Evolutionary conservation across 1,140 invertebrate genomes (phyloP), one percentile per base, ranked within the genome.

Genomic region (Camponotus floridanus): DNA sequence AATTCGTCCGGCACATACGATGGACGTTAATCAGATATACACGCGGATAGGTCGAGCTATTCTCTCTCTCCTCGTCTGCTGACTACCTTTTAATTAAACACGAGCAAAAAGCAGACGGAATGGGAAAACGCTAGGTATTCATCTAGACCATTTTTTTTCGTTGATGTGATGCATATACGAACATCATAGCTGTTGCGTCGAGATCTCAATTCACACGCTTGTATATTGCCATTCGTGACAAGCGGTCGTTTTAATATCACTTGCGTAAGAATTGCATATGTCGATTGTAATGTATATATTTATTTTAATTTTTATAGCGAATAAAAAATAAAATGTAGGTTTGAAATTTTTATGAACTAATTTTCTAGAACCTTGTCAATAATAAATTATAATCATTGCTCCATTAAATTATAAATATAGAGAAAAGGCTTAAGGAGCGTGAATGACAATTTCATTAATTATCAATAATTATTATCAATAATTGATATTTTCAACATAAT

Each of bases 81-180:
- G 88, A 90, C 86, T 90, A 88, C 89, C 90, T 90, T 90, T 88
- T 90, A 90, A 90, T 90, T 90, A 90, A 90, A 90, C 57, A 70
- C 65, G 80, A 78, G 74, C 67, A 90, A 90, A 90, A 91, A 90
- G 81, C 62, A 48, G 51, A 81, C 55, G 39, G 42, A 64, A 85
- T n/a, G 68, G 36, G 61, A 76, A 83, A 61, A 76, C 51, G 42
- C 64, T 86, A 81, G 68, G 71, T 89, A 90, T 90, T 90, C 90
- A 90, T 86, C 61, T 90, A 90, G 86, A 78, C 76, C 48, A 42
- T 42, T 42, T 74, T 74, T 90, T 90, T 87, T 26, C 26, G 76
- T 86, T 55, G 71, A 85, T 87, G 64, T 45, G 51, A 57, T 26
- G 26, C 33, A 2, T 55, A 73, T 48, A n/a, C 57, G 68, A 68